Base-by-base conservation (phyloP, 2,113 vertebrate genomes). In the Peromyscus californicus region DNA sequence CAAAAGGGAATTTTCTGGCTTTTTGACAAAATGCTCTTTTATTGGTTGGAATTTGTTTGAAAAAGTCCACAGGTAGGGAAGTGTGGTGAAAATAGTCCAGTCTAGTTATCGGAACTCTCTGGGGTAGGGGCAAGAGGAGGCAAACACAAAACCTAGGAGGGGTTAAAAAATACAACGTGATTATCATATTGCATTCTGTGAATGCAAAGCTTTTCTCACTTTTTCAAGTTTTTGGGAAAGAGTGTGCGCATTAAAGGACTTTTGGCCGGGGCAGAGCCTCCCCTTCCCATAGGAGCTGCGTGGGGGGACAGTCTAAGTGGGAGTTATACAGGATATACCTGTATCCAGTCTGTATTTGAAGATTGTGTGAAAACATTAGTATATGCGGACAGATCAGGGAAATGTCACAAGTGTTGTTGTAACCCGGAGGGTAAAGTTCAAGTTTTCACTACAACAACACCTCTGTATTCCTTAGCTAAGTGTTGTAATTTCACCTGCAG, bases 21-120 rank as follows among this genome's bases (percentile, higher is more conserved):
- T 95, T 95, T 97, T 92, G 95, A 97, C 84, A 94, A 87, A 93
- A 93, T 90, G 72, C 69, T 95, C 65, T 31, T 97, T 97, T 96
- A 92, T 96, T 96, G 89, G 89, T 96, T 96, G 93, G 70, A 76
- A 96, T 96, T 96, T 97, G 84, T 97, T 97, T 88, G 95, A 95
- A 97, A 98, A 97, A 88, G 84, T 92, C 80, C 90, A 87, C 91
- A 95, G 75, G 87, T 97, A 97, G 94, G 90, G 59, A 89, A 94
- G 65, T 75, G 87, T 90, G 79, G 85, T 61, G 85, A 90, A 92
- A 95, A 33, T 59, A 95, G 93, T 93, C 51, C 89, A 84, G 70
- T 87, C 63, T 86, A 82, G 13, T 93, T 94, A 87, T 84, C 74
- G 89, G 89, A 95, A 78, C 59, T 36, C 42, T 72, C 82, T 16